Base-by-base conservation (phyloP, 2,797 vertebrate species). In the Rhinatrema bivittatum region DNA sequence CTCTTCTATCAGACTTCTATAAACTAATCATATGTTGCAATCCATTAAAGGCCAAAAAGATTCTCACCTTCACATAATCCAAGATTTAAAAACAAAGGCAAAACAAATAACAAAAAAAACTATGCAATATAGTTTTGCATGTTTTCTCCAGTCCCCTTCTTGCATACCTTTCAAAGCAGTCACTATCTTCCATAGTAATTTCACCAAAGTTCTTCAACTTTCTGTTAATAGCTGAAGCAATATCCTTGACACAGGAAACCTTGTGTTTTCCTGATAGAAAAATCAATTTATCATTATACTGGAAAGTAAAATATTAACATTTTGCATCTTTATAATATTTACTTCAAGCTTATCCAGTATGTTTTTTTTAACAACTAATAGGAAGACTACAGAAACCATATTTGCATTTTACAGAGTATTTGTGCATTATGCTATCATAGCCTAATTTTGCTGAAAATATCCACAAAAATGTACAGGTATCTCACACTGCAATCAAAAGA, bases 81-180 rank as follows among this genome's bases (percentile, higher is more conserved):
- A n/a, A n/a, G n/a, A n/a, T n/a, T n/a, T n/a, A n/a, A n/a, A n/a
- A n/a, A n/a, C n/a, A n/a, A n/a, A n/a, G n/a, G n/a, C n/a, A n/a
- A n/a, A n/a, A n/a, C n/a, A n/a, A n/a, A n/a, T n/a, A n/a, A n/a
- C n/a, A n/a, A n/a, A n/a, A n/a, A n/a, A n/a, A n/a, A n/a, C n/a
- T n/a, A n/a, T n/a, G n/a, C n/a, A n/a, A n/a, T n/a, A n/a, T n/a
- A n/a, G n/a, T n/a, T n/a, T n/a, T n/a, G n/a, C n/a, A n/a, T 1
- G 2, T 2, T 5, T 7, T 5, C 2, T 10, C 14, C 7, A 2
- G 3, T 2, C 13, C 1, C 0, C 14, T 3, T 10, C 18, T 10
- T 40, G 25, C 31, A 64, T 66, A 94, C 95, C 92, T 86, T 57
- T 85, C 80, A 19, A 64, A 40, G 61, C 70, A 61, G 17, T 57